Conservation (phyloP, 2,797 vertebrate species). For the Lepus townsendii region DNA sequence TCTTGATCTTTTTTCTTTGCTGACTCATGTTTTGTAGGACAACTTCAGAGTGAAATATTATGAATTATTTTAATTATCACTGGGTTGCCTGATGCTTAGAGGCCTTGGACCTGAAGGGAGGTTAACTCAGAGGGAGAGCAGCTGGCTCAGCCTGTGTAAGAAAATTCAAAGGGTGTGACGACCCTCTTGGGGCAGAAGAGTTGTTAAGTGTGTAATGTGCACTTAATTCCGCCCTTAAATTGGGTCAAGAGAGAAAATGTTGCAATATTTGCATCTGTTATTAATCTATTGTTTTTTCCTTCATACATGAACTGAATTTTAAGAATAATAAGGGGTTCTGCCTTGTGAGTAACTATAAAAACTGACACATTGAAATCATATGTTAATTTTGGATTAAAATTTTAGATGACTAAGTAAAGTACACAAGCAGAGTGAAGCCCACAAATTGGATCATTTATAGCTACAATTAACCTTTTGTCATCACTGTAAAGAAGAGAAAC, state of each 20-base stretch:
- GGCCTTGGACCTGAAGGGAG: neutral
- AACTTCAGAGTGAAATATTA: slow-evolving; percentile 28
- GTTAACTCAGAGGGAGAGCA: neutral
- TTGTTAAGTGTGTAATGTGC: slow-evolving; percentile 54
- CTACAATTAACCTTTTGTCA: neutral
- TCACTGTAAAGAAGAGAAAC: slow-evolving; percentile 13
- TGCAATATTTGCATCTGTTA: slow-evolving; percentile 68
- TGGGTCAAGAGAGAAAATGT: slow-evolving; percentile 43
- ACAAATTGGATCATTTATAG: neutral
- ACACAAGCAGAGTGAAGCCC: slow-evolving; percentile 8
- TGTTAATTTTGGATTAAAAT: slow-evolving; percentile 58
- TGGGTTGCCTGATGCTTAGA: slow-evolving; percentile 43
- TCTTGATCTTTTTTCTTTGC: slow-evolving; percentile 51
- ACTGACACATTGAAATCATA: slow-evolving; percentile 60
- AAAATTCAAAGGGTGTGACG: neutral
- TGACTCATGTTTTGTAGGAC: slow-evolving; percentile 22
- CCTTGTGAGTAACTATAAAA: slow-evolving; percentile 18
- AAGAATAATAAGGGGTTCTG: neutral
- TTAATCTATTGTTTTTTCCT: slow-evolving; percentile 31
- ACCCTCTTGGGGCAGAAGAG: neutral
- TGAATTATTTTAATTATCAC: slow-evolving; percentile 33
- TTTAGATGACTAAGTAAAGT: neutral
- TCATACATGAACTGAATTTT: slow-evolving; percentile 43
- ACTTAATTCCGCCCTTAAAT: slow-evolving; percentile 56
- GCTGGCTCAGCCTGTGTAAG: neutral